Evolutionary conservation across 2,113 vertebrate genomes (phyloP), one percentile per base, ranked within the genome.

Genomic region (Chiloscyllium plagiosum): DNA sequence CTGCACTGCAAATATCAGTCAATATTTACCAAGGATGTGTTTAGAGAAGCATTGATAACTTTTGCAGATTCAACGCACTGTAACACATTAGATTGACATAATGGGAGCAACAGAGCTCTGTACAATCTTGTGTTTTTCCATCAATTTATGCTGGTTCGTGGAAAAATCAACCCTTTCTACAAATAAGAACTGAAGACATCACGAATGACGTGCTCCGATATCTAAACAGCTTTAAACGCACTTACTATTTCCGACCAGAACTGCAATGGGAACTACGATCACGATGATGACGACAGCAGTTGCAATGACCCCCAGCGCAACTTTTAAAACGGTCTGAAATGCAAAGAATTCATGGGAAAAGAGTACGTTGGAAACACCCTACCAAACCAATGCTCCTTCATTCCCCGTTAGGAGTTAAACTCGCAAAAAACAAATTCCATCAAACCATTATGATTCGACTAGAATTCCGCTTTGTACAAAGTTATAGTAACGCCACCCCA

Each of bases 251-350:
- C 68, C 6, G 6, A 52, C 0, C 22, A 95, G 2, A 24, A 95
- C 94, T 26, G 42, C 94, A 29, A 95, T 4, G 68, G 97, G 96
- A 95, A 98, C 97, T 2, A 97, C 96, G 96, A 98, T 97, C 96
- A 98, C 95, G 42, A 96, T 97, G 97, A 98, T 97, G 97, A 98
- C 96, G 96, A 97, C 97, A 97, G 96, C 97, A 93, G 97, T 97
- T 95, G 97, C 97, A 26, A 97, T 29, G 96, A 97, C 90, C 96
- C 96, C 97, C 96, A 96, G 96, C 86, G 97, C 50, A 96, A 97
- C 96, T 97, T 97, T 98, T 66, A 89, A 96, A 97, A 96, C 97
- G 96, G 97, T 97, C 98, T 98, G 96, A 24, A 96, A 96, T 96
- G 96, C 87, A 78, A 78, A 94, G 37, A 90, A 89, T 37, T 17